Evolutionary conservation across 2,113 vertebrate genomes (phyloP), one percentile per base, ranked within the genome.

Genomic region (Trachemys scripta): DNA sequence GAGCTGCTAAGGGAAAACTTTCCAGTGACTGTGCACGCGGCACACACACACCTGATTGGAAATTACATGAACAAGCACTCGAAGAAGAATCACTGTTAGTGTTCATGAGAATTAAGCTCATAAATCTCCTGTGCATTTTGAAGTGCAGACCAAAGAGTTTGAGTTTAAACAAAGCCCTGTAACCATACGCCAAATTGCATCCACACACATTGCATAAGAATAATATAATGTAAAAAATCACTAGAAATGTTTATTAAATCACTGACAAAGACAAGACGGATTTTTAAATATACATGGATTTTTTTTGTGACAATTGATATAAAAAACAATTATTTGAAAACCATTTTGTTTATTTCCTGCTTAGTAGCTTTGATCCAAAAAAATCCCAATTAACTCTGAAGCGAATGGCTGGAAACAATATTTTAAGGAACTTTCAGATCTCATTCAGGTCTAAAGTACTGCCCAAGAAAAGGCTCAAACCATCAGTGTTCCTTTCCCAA

Each of bases 201-300:
- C 79, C 82, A 29, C 24, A 17, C 38, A n/a, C 38, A 4, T 10
- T 14, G 83, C 53, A 81, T 45, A 72, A 90, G 79, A n/a, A 3
- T 87, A 86, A 85, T 62, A 56, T 38, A 17, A 84, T 0, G 8
- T 54, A 92, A 93, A 90, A 90, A 47, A 25, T 31, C n/a, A 69
- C 85, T 90, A n/a, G 8, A 94, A 97, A 90, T 38, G 81, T 94
- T 94, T 89, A 90, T 79, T 80, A 87, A 87, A 53, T 72, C 65
- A 62, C 80, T 47, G 82, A 38, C 31, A 91, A 87, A 87, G 89
- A 92, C 88, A 79, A 83, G 75, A 31, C 27, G 75, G 76, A 88
- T 78, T 96, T 93, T 88, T 56, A 89, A 92, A 82, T 47, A 82
- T 31, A 72, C 2, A 10, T 3, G n/a, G 82, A n/a, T 83, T 95